Evolutionary conservation across 2,797 vertebrate genomes (phyloP), one percentile per base, ranked within the genome.

Genomic region (Crocidura indochinensis): DNA sequence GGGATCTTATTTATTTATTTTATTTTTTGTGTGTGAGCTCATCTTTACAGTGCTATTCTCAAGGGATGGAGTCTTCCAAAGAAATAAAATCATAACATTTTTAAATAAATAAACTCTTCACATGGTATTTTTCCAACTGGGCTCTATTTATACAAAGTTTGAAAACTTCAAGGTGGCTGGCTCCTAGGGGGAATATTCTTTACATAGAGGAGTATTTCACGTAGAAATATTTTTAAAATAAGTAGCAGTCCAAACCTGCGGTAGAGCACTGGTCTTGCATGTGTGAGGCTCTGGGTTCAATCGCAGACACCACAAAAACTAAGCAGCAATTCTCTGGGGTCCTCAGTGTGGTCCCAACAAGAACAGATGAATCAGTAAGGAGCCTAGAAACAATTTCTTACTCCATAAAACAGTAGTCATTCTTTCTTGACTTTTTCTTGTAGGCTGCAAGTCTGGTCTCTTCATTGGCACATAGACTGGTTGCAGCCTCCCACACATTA

Each of bases 61-160:
- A 62, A 73, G 46, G 73, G 44, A 53, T 73, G 17, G 38, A 46
- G 31, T 68, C 26, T 79, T 80, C 83, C 88, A 60, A 83, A 87
- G 62, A 84, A 82, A 69, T 31, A 19, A 60, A 85, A 80, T 53
- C 38, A 15, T 74, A 56, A 31, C 10, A 74, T 88, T 89, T 82
- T 67, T 81, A 60, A 78, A 51, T 90, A 51, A 89, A 51, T 78
- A 67, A 73, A 65, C 31, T 76, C 78, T 90, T 73, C 60, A 67
- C 62, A 24, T 51, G 29, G 47, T 86, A 9, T 90, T 81, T 93
- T 88, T 87, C 47, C 74, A 75, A 56, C 38, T 81, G 64, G 79
- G 31, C 56, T 29, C 10, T 65, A 67, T 31, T 56, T 82, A 82
- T 67, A 77, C 29, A 73, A 86, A 38, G 31, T 47, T 88, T 65